A percentile compares a stretch with the other conserved stretches of the same genome.
Conservation (phyloP, 2,113 vertebrate genomes). For the Malurus cyaneus region DNA sequence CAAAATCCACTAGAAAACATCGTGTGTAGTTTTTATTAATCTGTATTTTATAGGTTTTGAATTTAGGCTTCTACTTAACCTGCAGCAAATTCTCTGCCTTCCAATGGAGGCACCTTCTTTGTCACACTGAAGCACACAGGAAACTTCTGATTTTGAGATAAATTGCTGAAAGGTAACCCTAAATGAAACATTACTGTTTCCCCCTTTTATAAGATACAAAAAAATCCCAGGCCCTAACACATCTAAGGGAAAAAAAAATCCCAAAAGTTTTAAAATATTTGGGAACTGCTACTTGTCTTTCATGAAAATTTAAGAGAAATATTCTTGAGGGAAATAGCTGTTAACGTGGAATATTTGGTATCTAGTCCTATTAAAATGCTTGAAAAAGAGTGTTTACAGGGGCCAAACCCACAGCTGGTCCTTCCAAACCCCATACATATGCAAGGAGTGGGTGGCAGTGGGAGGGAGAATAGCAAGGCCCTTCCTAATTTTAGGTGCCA, state of each 20-base stretch:
- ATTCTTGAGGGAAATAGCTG: background rate
- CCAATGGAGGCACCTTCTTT: background rate
- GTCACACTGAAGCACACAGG: background rate
- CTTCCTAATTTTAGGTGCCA: conserved; percentile 58
- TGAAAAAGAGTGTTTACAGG: conserved; percentile 38
- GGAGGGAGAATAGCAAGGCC: conserved; percentile 64
- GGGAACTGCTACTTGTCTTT: background rate
- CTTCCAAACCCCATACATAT: conserved; percentile 56
- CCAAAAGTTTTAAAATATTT: background rate
- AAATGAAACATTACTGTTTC: background rate
- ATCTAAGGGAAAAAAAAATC: background rate
- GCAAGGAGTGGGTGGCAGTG: conserved; percentile 52
- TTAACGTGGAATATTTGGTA: background rate
- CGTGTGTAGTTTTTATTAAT: background rate
- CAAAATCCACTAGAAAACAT: background rate
- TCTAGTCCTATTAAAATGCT: background rate
- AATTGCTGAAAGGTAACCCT: background rate
- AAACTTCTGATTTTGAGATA: background rate
- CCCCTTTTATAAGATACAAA: background rate
- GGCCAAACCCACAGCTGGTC: conserved; percentile 63
- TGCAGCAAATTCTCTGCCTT: background rate
- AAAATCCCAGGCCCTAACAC: background rate
- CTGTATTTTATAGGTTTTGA: background rate
- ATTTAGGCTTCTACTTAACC: background rate
- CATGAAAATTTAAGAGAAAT: background rate